Base-by-base conservation (phyloP, 2,888 invertebrate species). In the Hydrotaea diabolus region DNA sequence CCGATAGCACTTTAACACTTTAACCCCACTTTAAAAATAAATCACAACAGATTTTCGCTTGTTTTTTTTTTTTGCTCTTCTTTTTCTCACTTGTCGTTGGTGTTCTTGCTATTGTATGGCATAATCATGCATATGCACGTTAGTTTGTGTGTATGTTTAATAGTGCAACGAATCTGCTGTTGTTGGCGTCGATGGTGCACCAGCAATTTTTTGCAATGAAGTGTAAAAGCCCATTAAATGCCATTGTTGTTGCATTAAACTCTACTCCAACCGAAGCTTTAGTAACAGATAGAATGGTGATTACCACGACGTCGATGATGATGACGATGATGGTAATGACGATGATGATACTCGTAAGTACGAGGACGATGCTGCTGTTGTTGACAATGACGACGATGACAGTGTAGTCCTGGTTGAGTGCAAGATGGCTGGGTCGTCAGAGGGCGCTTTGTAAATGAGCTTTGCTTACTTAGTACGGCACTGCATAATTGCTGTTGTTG, bases 141-240 rank as follows among this genome's bases (percentile, higher is more conserved):
- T n/a, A n/a, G n/a, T n/a, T n/a, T n/a, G n/a, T n/a, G n/a, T n/a
- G n/a, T n/a, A 26, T 31, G 62, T 62, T 13, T 62, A 53, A 46
- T 49, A 21, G 19, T 55, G 62, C 43, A 49, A 49, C 49, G 7
- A n/a, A 11, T 39, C 39, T 49, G 49, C n/a, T 59, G 75, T 7
- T 59, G 75, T 13, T 64, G 31, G 57, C 43, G 11, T n/a, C 15
- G 77, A 57, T 59, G 69, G 15, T 31, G 53, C 80, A 77, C 66
- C 71, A 79, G 69, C 77, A 83, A 74, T 80, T 83, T 73, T 31
- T 59, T 74, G 59, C 59, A 72, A 80, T 83, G 72, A 73, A 77
- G 77, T 80, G 76, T 73, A 73, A 80, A 77, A 80, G 69, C 66
- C 75, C 71, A 66, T 82, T 75, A 75, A 82, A 82, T 72, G 75